phyloP scores from a whole-genome alignment of 2,797 vertebrate species.

The Trematomus bernacchii region DNA sequence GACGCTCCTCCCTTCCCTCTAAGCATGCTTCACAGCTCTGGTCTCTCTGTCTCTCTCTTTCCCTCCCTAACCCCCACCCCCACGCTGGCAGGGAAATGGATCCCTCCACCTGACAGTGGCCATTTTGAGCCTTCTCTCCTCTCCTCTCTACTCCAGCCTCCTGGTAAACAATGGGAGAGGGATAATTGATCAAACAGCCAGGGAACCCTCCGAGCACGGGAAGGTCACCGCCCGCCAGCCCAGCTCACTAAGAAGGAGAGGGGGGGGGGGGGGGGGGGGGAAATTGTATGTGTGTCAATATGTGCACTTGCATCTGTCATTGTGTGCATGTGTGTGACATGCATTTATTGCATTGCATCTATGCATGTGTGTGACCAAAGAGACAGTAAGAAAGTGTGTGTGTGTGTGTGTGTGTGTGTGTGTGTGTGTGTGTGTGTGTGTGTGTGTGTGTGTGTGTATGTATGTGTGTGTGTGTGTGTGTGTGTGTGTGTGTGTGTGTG shows the following conservation, averaged over 20 bases:
- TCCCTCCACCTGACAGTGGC: conserved; percentile 87
- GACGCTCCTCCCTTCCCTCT: conserved; percentile 76
- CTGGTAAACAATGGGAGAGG: conserved; percentile 86
- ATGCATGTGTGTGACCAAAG: conserved; percentile 39
- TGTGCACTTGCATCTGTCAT: conserved; percentile 47
- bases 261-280: background rate
- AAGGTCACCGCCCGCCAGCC: conserved; percentile 90
- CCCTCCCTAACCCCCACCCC: conserved; percentile 78
- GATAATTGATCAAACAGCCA: conserved; percentile 90
- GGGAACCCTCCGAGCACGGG: conserved; percentile 85
- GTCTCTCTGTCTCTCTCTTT: conserved; percentile 70
- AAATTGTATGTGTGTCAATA: conserved; percentile 40
- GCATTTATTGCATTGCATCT: conserved; percentile 47
- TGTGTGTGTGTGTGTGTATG: conserved; percentile 2
- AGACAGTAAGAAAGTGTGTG: conserved; percentile 38
- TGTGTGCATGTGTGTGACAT: conserved; percentile 35
- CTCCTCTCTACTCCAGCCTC: conserved; percentile 78
- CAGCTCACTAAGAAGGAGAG: conserved; percentile 63
- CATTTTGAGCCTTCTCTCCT: conserved; percentile 83
- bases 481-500: conserved; percentile 34
- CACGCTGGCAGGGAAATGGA: conserved; percentile 83
- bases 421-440: conserved; percentile 38
- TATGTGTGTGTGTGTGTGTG: conserved; percentile 40
- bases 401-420: conserved; percentile 24
- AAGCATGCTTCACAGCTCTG: conserved; percentile 72